Conservation (phyloP, 2,888 invertebrate species). For the Helleia helle region DNA sequence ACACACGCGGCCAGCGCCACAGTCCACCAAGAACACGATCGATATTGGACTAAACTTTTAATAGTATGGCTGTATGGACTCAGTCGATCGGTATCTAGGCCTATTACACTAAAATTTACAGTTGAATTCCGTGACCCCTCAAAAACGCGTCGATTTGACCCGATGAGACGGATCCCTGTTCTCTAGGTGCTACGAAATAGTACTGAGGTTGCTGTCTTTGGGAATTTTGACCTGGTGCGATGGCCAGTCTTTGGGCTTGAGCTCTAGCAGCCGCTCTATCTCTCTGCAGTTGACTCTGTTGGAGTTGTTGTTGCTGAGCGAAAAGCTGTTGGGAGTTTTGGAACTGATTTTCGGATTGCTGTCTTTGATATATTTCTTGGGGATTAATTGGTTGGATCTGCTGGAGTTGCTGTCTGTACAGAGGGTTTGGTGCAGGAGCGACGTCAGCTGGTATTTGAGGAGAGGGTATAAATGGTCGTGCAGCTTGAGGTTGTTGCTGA, state of each 20-base stretch:
- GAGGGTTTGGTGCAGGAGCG: constrained; percentile 46
- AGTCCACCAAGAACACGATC: constrained; percentile 38
- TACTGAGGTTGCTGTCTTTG: constrained; percentile 62
- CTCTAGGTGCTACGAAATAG: constrained; percentile 75
- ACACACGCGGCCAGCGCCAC: constrained; percentile 47
- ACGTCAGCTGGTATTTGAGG: constrained; percentile 64
- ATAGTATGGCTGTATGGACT: constrained; percentile 42
- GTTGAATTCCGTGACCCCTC: constrained; percentile 80
- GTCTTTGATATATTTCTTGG: constrained; percentile 73
- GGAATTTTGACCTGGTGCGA: constrained; percentile 39
- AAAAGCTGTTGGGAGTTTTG: constrained; percentile 78
- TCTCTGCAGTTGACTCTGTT: constrained; percentile 77
- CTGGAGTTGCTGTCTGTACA: constrained; percentile 62
- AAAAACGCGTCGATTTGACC: constrained; percentile 88
- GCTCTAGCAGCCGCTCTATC: constrained; percentile 71
- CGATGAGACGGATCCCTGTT: constrained; percentile 58
- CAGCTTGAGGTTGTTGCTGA: constrained; percentile 68
- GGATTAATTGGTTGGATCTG: constrained; percentile 41
- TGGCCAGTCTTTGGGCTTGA: constrained; percentile 52
- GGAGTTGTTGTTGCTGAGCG: constrained; percentile 79
- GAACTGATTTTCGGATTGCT: constrained; percentile 74
- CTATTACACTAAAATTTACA: constrained; percentile 55
- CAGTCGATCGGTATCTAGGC: constrained; percentile 24
- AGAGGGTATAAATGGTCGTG: constrained; percentile 71
- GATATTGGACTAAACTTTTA: constrained; percentile 32